Percentiles rank a stretch among this genome's conserved stretches.
Evolutionary conservation across 2,113 vertebrate genomes (phyloP).

Genomic region (Serinus canaria): DNA sequence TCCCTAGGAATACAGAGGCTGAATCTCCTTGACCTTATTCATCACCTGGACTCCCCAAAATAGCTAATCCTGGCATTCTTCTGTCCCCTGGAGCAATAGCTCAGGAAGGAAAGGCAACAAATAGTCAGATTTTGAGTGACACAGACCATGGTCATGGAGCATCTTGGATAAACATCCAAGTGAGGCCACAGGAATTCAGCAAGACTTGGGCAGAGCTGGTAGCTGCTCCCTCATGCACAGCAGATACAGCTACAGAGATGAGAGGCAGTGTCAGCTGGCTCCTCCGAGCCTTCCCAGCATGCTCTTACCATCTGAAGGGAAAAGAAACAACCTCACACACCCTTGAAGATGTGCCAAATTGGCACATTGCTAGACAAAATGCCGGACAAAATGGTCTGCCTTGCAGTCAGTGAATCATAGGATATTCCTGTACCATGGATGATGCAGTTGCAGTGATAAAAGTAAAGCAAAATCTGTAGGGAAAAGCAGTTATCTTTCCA

Average conservation of each 20-base stretch:
- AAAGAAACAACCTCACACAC: background rate
- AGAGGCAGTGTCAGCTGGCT: background rate
- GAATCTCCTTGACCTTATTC: background rate
- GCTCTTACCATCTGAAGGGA: background rate
- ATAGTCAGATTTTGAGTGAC: background rate
- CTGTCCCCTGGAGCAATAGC: background rate
- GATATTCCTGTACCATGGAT: background rate
- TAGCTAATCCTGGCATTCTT: background rate
- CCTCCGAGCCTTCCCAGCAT: fast-evolving
- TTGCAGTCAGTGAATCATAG: background rate
- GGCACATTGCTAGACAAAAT: background rate
- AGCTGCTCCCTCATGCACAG: background rate
- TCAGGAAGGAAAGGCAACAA: background rate
- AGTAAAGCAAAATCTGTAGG: background rate
- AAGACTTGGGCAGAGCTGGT: background rate
- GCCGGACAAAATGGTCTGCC: background rate
- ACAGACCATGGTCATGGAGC: background rate
- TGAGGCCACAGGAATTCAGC: background rate
- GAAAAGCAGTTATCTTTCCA: background rate
- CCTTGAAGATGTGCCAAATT: background rate
- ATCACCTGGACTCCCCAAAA: background rate
- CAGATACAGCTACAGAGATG: background rate
- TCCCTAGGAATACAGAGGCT: background rate
- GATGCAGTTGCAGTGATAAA: background rate
- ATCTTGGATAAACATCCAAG: background rate